Base-by-base conservation (phyloP, 2,888 invertebrate species). In the Periphyllus acericola region DNA sequence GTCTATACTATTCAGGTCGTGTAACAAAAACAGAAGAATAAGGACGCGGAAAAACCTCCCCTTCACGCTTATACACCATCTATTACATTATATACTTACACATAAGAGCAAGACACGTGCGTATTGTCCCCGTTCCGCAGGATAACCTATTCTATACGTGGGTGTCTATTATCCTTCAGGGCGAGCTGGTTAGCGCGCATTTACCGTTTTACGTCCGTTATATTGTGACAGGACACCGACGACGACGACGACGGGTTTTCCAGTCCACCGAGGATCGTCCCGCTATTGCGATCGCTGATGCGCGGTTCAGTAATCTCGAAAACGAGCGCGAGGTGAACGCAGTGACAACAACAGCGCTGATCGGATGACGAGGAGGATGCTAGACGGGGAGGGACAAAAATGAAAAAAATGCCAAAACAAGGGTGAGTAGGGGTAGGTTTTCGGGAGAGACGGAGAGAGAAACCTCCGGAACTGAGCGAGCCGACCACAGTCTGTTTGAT, bases 251-350 rank as follows among this genome's bases (percentile, higher is more conserved):
- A 34, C 55, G 36, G 55, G 83, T 74, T 74, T 83, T 83, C 83
- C 83, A 71, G 83, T 74, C 36, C n/a, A 55, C 34, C 74, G 82
- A 72, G n/a, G 82, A 72, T 52, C 46, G 17, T 82, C 19, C 19
- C 40, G n/a, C n/a, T 36, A 81, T 29, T 34, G 71, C 82, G 71
- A 82, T 82, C 83, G 52, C 34, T 46, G 83, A 83, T 55, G 46
- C 1, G 72, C 83, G 74, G 83, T 83, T 55, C 55, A 55, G 72
- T 74, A 72, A 83, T 74, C 1, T 46, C 83, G 55, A 83, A 74
- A 21, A 60, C 60, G 21, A 25, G 1, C 55, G 55, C n/a, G 40
- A 14, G 29, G 8, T 5, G 32, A 25, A 14, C 3, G 46, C 0
- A 2, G 46, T 11, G 0, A 46, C 46, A 46, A 46, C 46, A 46